Percentiles rank a stretch among this genome's conserved stretches.
Evolutionary conservation across 1,140 invertebrate genomes (phyloP).

Genomic region (Drosophila chauvacae): DNA sequence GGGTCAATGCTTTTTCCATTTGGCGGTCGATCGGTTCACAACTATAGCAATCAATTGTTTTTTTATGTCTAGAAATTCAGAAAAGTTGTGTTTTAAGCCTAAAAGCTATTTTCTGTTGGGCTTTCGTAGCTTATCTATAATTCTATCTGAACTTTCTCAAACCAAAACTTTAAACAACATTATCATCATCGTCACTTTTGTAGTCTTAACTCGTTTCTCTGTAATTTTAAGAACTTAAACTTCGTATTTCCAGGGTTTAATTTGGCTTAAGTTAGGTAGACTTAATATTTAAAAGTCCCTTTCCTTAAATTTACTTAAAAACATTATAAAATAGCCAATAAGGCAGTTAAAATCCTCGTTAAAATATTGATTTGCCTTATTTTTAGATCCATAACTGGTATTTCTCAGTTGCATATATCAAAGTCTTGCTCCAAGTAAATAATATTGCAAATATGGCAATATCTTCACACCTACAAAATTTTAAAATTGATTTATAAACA

Average conservation of each 20-base stretch:
- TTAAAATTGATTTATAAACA: background rate
- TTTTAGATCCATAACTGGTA: background rate
- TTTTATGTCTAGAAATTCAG: background rate
- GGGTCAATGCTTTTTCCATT: slow-evolving; percentile 69
- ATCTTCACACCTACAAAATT: background rate
- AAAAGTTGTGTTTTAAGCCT: background rate
- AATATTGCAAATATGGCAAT: background rate
- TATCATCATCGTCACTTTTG: no score
- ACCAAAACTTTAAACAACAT: background rate
- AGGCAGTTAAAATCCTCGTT: background rate
- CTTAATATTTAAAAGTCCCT: background rate
- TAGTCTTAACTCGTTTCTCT: background rate
- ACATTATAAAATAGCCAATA: background rate
- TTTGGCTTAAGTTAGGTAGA: no score
- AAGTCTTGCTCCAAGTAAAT: background rate
- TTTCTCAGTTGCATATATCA: background rate
- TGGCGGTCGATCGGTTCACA: slow-evolving; percentile 36
- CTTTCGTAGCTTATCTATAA: background rate
- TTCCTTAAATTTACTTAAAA: background rate
- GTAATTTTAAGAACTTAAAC: background rate
- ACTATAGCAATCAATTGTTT: background rate
- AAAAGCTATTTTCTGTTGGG: no score
- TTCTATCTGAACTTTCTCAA: background rate
- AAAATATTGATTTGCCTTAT: background rate
- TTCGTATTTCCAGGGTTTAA: background rate